phyloP scores from a whole-genome alignment of 2,113 vertebrate genomes.

The Lontra canadensis region DNA sequence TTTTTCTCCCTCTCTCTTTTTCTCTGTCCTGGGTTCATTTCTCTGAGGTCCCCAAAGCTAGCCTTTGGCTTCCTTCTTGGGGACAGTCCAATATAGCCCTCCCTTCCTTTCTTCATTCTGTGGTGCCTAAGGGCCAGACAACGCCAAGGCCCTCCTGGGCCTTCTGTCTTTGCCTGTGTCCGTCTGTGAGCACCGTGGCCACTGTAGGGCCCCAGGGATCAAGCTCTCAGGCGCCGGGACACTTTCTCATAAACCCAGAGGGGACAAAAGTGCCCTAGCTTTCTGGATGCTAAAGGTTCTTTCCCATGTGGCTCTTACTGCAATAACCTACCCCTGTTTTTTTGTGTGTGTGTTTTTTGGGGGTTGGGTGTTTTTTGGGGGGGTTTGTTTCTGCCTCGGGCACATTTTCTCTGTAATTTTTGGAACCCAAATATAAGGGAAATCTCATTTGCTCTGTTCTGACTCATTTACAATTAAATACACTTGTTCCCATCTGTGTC shows the following conservation, averaged over 20 bases:
- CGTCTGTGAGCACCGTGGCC: background rate
- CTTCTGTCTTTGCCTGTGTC: background rate
- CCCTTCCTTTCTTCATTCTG: background rate
- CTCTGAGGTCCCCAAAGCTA: slow-evolving; percentile 7
- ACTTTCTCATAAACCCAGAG: background rate
- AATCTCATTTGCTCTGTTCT: slow-evolving; percentile 78
- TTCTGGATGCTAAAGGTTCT: slow-evolving; percentile 19
- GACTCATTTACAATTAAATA: slow-evolving; percentile 83
- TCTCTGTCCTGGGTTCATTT: background rate
- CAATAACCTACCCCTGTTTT: background rate
- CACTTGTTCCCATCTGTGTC: slow-evolving; percentile 82
- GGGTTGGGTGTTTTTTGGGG: background rate
- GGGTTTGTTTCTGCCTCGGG: slow-evolving; percentile 74
- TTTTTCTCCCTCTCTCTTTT: background rate
- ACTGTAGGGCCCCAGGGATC: background rate
- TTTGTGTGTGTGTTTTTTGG: background rate
- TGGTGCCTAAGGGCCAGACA: background rate
- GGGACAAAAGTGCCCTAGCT: background rate
- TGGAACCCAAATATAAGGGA: slow-evolving; percentile 81
- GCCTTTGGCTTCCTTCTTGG: background rate
- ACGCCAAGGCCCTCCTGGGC: background rate
- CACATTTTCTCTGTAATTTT: slow-evolving; percentile 80
- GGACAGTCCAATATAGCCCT: background rate
- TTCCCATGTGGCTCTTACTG: background rate
- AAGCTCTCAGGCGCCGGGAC: background rate